Conservation (phyloP, 1,140 invertebrate species). For the Panagrolaimus sp. region DNA sequence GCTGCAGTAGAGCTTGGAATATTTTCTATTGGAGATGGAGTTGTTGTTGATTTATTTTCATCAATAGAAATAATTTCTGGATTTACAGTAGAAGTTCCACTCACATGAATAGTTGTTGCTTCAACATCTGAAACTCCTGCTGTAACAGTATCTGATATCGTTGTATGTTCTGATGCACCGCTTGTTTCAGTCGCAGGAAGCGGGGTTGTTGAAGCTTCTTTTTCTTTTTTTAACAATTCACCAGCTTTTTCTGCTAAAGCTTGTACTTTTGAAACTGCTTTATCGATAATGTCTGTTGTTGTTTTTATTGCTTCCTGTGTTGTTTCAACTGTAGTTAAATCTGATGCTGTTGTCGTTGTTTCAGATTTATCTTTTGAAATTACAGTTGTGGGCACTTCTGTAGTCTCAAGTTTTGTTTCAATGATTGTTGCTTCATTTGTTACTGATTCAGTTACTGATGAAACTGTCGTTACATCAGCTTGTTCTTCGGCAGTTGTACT, state of each 20-base stretch:
- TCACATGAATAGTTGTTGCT: not conserved
- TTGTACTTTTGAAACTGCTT: slow-evolving; percentile 2
- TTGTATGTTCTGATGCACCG: no score
- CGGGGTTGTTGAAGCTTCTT: not conserved
- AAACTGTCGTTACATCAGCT: not conserved
- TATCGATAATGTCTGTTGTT: not conserved
- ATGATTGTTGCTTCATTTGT: not conserved
- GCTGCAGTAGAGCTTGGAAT: no score
- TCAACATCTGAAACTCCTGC: not conserved
- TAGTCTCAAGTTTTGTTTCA: not conserved
- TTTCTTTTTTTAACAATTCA: not conserved
- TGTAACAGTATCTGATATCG: not conserved
- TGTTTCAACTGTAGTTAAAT: no score
- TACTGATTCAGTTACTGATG: not conserved
- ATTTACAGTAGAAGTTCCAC: not conserved
- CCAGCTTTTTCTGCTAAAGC: not conserved
- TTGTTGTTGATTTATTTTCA: not conserved
- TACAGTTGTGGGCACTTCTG: not conserved
- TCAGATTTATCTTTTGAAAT: no score
- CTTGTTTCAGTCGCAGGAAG: not conserved
- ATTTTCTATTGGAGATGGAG: not conserved
- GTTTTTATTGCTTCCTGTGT: not conserved
- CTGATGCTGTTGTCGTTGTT: not conserved
- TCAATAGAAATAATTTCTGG: not conserved
- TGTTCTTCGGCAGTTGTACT: no score